phyloP scores from a whole-genome alignment of 2,113 vertebrate genomes.

The Lathamus discolor region DNA sequence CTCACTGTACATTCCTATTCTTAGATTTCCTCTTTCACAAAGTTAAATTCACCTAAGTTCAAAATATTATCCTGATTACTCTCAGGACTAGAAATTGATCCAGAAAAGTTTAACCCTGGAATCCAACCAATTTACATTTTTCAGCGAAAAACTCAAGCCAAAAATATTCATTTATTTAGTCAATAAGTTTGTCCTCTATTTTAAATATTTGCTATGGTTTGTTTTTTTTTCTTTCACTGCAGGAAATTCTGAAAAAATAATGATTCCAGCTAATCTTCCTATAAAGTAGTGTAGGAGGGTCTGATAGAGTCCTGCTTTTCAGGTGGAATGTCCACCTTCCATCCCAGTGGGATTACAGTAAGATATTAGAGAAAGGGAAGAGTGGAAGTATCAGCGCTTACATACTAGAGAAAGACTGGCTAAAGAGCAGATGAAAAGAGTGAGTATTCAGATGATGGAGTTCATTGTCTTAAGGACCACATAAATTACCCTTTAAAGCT shows the following conservation, averaged over 20 bases:
- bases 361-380: background rate
- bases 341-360: background rate
- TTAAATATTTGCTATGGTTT: background rate
- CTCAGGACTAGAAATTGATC: background rate
- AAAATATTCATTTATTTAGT: background rate
- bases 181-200: background rate
- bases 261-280: background rate
- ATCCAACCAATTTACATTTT: background rate
- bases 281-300: background rate
- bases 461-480: background rate
- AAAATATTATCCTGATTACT: background rate
- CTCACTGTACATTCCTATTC: background rate
- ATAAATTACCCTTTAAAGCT: background rate
- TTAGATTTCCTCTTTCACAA: background rate
- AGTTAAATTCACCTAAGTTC: background rate
- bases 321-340: background rate
- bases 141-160: background rate
- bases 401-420: background rate
- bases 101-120: background rate
- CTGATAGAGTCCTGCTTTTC: background rate
- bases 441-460: background rate
- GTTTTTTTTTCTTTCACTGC: rapidly evolving
- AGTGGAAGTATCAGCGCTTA: background rate
- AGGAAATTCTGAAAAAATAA: background rate
- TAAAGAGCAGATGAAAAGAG: background rate